A percentile compares a stretch with the other conserved stretches of the same genome.
Conservation (phyloP, 1,140 invertebrate genomes). For the Campoletis sonorensis region DNA sequence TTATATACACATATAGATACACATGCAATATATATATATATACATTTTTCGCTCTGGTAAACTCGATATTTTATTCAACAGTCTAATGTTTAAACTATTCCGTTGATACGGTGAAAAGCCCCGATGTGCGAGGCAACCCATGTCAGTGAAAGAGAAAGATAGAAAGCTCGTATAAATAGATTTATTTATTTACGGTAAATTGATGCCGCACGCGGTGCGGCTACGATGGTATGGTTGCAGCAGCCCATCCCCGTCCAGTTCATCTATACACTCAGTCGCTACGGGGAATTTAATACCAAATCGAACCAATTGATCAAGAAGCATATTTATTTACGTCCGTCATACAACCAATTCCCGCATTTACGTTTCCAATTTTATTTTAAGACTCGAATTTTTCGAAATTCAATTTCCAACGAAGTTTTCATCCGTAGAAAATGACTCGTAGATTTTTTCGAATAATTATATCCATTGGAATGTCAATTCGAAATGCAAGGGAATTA, state of each 20-base stretch:
- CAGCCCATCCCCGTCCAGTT: conserved; percentile 4
- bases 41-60: conserved; percentile 2
- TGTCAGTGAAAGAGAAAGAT: conserved; percentile 33
- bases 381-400: too few relatives aligned
- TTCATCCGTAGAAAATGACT: too few relatives aligned
- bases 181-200: conserved; percentile 75
- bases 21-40: conserved; percentile 47
- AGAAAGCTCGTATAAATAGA: conserved; percentile 68
- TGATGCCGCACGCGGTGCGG: conserved; percentile 64
- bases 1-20: conserved; percentile 50
- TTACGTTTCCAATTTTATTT: too few relatives aligned
- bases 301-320: not conserved
- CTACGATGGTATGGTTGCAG: not conserved
- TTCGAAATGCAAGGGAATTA: too few relatives aligned
- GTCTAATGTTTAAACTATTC: conserved; percentile 70
- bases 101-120: conserved; percentile 57
- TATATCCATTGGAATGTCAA: too few relatives aligned
- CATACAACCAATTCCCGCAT: not conserved
- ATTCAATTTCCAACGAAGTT: too few relatives aligned
- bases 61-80: conserved; percentile 70
- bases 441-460: too few relatives aligned
- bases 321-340: not conserved
- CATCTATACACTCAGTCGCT: not conserved
- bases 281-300: not conserved
- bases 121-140: conserved; percentile 22